Evolutionary conservation across 2,113 vertebrate species (phyloP).

Genomic region (Edolisoma coerulescens): DNA sequence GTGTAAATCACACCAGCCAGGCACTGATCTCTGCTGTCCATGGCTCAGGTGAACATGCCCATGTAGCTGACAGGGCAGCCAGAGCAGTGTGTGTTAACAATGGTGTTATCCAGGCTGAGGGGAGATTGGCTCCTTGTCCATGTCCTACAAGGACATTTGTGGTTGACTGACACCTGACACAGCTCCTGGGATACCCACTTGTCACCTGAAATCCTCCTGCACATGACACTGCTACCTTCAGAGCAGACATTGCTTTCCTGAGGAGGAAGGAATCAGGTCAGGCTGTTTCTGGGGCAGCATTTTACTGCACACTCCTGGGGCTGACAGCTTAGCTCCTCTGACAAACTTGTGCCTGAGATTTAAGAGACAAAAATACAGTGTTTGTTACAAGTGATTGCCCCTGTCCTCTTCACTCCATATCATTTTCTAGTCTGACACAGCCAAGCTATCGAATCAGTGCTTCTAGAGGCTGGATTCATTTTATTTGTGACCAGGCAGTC

Average conservation of each 20-base stretch:
- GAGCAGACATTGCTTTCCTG: neutral
- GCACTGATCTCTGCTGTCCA: neutral
- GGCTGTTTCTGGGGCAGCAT: neutral
- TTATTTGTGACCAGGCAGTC: conserved; percentile 34
- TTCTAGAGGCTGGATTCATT: conserved; percentile 30
- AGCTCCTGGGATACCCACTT: neutral
- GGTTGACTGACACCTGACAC: neutral
- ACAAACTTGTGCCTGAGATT: neutral
- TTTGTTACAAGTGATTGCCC: neutral
- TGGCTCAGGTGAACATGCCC: neutral
- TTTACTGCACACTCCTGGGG: neutral
- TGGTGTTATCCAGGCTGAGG: neutral
- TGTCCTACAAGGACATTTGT: neutral
- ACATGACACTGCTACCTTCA: neutral
- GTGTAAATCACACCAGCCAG: neutral
- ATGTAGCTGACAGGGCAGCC: neutral
- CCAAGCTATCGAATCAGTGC: neutral
- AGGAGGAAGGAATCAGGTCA: neutral
- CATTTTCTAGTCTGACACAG: neutral
- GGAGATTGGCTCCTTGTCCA: neutral
- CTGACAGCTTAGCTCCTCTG: neutral
- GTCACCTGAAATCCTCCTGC: neutral
- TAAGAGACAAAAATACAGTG: neutral
- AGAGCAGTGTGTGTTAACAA: neutral
- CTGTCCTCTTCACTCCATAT: neutral